A percentile compares a stretch with the other conserved stretches of the same genome.
phyloP scores from a whole-genome alignment of 1,140 invertebrate species.

The Pseudomyrmex concolor region DNA sequence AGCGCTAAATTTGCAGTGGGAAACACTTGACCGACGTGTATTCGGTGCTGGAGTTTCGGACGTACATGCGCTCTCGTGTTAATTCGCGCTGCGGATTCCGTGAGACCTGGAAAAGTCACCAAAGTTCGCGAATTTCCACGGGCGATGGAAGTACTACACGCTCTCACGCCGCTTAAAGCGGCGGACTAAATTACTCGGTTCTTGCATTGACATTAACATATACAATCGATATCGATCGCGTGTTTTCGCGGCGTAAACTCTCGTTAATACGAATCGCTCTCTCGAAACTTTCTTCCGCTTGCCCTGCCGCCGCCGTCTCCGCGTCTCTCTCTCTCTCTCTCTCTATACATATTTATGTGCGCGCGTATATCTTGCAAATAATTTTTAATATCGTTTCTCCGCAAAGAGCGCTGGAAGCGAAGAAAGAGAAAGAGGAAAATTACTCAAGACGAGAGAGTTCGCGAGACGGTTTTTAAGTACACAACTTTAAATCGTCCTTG shows the following conservation, averaged over 20 bases:
- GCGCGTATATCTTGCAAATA: slow-evolving; percentile 37
- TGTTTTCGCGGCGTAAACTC: slow-evolving; percentile 6
- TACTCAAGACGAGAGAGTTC: slow-evolving; percentile 33
- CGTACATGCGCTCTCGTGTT: slow-evolving; percentile 21
- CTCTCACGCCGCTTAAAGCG: not conserved
- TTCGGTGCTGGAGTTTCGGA: not conserved
- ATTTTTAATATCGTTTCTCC: slow-evolving; percentile 65
- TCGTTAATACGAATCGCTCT: slow-evolving; percentile 52
- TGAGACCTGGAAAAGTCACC: not conserved
- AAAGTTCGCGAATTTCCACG: slow-evolving; percentile 42
- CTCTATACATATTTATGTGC: slow-evolving; percentile 11
- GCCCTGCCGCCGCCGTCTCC: slow-evolving; percentile 2
- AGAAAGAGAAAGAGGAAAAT: not conserved
- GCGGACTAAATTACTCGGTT: slow-evolving; percentile 38
- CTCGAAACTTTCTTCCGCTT: slow-evolving; percentile 38
- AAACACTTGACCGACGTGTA: slow-evolving; percentile 8
- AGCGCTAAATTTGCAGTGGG: slow-evolving; percentile 23
- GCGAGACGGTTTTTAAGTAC: slow-evolving; percentile 18
- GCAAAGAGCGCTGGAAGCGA: not conserved
- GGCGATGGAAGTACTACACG: not conserved
- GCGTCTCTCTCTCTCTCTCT: no score
- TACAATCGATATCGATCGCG: slow-evolving; percentile 21
- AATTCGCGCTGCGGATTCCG: not conserved
- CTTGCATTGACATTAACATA: slow-evolving; percentile 2
- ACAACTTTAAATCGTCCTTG: slow-evolving; percentile 64